Evolutionary conservation across 2,113 vertebrate species (phyloP), one percentile per base, ranked within the genome.

Genomic region (Pantherophis guttatus): DNA sequence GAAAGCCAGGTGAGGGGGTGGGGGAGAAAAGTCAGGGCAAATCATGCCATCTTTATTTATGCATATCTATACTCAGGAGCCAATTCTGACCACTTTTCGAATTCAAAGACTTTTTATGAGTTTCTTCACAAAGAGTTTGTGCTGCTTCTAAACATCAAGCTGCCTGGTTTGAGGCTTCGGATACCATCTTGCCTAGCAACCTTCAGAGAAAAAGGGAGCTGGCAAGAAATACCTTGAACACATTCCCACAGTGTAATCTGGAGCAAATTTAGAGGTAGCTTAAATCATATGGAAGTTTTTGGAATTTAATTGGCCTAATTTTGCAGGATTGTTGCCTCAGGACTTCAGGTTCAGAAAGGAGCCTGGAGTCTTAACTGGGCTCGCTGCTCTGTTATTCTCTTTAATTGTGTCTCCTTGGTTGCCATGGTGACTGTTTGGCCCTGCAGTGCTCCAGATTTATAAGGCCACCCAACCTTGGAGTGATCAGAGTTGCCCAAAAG

Each of bases 331-430:
- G 75, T 81, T 53, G 57, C 75, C 81, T 87, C 88, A 26, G 54
- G 26, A 87, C n/a, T 65, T 89, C 24, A 59, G 57, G n/a, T 92
- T 54, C 17, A 17, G 24, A 65, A 65, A 91, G 44, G 23, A 50
- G 13, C 50, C 5, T 89, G 62, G 53, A 39, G 33, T 86, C 17
- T 48, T 90, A 75, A 54, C 10, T 44, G 54, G 15, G 23, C 21
- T 23, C 13, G 13, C 58, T 85, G 44, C 39, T 86, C 13, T 54
- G 50, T 55, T 62, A 12, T 59, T 86, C 81, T 65, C 15, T 86
- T 15, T 65, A 86, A 62, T 90, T 53, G 29, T 86, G 48, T 86
- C 55, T 90, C 86, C 90, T 86, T 57, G 52, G 88, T 90, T 93
- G 8, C 89, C 81, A 90, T 53, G 70, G 92, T 53, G 8, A 86